Conservation (phyloP, 2,888 invertebrate genomes). For the Trichogramma evanescens region DNA sequence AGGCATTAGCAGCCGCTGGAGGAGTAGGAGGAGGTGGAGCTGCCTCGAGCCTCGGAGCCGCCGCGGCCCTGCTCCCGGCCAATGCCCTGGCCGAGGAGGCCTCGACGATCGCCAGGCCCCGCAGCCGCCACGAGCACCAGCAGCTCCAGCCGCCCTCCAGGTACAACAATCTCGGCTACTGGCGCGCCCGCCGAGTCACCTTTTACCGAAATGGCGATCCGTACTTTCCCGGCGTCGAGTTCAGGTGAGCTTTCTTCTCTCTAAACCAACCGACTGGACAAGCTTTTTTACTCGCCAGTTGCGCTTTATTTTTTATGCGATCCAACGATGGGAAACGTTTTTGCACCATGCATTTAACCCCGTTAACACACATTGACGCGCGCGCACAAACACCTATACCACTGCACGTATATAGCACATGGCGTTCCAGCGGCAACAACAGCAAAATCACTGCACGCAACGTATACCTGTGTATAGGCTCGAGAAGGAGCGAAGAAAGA, state of each 20-base stretch:
- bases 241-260: conserved; percentile 48
- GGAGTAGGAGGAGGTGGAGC: conserved; percentile 48
- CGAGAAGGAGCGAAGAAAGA: neutral
- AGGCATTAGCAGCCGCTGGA: conserved; percentile 52
- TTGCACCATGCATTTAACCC: too few species aligned
- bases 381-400: too few species aligned
- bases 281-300: neutral
- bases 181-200: conserved; percentile 78
- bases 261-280: too few species aligned
- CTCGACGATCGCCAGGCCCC: conserved; percentile 36
- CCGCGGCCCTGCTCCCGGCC: conserved; percentile 26
- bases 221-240: conserved; percentile 82
- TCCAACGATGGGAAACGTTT: neutral
- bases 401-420: too few species aligned
- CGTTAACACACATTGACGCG: too few species aligned
- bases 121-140: conserved; percentile 30
- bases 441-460: too few species aligned
- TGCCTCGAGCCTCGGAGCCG: conserved; percentile 12
- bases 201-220: conserved; percentile 93
- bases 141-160: conserved; percentile 42
- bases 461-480: neutral
- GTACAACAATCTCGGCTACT: conserved; percentile 76
- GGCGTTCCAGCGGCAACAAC: too few species aligned
- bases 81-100: conserved; percentile 25
- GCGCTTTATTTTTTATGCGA: neutral